Conservation (phyloP, 2,888 invertebrate genomes). For the Acanthopleura granulata region DNA sequence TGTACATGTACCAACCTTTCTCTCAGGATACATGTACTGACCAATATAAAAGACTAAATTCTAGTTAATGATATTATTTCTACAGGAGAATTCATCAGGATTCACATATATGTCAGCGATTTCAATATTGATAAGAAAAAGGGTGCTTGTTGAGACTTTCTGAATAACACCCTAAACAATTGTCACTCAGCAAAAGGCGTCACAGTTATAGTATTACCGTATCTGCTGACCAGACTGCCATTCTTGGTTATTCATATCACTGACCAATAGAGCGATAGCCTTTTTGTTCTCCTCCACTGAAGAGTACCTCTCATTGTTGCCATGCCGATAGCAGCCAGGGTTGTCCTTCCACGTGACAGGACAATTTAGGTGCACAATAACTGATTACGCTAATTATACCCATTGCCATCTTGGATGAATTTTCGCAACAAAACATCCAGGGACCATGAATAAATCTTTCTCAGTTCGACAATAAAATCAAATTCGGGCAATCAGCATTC, state of each 20-base stretch:
- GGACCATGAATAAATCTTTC: background rate
- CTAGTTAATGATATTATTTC: no score
- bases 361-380: background rate
- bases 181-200: background rate
- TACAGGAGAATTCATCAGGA: no score
- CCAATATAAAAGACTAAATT: no score
- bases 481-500: background rate
- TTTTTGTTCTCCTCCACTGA: background rate
- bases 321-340: background rate
- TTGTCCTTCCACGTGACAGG: background rate
- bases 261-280: background rate
- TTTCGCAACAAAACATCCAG: background rate
- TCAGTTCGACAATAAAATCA: background rate
- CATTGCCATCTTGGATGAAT: background rate
- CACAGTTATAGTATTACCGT: no score
- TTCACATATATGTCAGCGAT: background rate
- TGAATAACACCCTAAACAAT: background rate
- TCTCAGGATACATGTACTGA: no score
- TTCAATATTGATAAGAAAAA: background rate
- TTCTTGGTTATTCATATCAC: background rate
- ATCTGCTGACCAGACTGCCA: background rate
- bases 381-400: background rate
- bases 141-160: background rate
- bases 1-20: no score
- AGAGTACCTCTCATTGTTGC: background rate